Evolutionary conservation across 2,888 invertebrate species (phyloP).

Genomic region (Stegophylla sp.): DNA sequence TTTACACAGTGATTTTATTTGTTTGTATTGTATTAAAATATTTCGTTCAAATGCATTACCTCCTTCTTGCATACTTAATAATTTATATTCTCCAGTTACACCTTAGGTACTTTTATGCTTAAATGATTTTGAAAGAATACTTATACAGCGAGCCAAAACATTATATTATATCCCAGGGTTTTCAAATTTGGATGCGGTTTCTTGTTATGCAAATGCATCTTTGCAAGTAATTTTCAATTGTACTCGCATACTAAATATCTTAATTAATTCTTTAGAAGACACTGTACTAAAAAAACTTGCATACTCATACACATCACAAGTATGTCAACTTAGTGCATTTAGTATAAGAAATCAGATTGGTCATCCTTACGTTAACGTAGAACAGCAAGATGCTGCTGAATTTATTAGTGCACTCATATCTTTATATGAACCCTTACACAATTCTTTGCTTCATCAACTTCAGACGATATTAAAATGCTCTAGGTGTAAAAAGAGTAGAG

Average conservation of each 20-base stretch:
- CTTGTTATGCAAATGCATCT: slow-evolving; percentile 31
- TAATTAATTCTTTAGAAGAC: not conserved
- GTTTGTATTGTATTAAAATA: slow-evolving; percentile 22
- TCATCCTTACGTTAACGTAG: not conserved
- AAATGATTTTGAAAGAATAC: slow-evolving; percentile 62
- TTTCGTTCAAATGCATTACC: slow-evolving; percentile 21
- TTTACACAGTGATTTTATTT: slow-evolving; percentile 19
- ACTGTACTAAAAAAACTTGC: not conserved
- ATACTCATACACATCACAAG: not conserved
- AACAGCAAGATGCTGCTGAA: slow-evolving; percentile 60
- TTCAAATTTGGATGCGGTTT: slow-evolving; percentile 9
- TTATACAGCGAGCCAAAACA: slow-evolving; percentile 63
- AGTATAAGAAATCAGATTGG: slow-evolving; percentile 10
- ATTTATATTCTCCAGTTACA: slow-evolving; percentile 15
- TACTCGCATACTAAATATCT: not conserved
- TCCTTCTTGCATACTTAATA: slow-evolving; percentile 18
- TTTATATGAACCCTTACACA: slow-evolving; percentile 1
- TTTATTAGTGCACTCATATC: slow-evolving; percentile 54
- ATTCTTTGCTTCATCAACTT: slow-evolving; percentile 28
- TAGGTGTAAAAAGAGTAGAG: slow-evolving; percentile 20
- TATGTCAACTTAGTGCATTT: not conserved
- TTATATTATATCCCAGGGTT: slow-evolving; percentile 61
- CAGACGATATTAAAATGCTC: slow-evolving; percentile 33
- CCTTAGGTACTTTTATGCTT: slow-evolving; percentile 52
- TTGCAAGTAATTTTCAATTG: slow-evolving; percentile 8